Evolutionary conservation across 2,797 vertebrate genomes (phyloP).

Genomic region (Phoxinus dragarum): DNA sequence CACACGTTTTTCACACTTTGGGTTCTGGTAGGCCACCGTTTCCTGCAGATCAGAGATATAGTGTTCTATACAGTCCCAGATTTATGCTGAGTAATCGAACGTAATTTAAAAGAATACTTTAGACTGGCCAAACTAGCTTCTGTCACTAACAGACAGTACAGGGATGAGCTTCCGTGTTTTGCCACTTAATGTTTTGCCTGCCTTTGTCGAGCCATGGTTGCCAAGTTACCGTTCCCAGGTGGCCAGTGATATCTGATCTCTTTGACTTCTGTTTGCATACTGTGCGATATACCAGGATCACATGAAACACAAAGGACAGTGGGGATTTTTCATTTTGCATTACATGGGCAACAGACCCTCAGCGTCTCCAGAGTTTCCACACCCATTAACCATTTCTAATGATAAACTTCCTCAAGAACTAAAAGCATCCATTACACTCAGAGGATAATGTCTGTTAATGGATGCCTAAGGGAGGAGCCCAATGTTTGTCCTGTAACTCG

Average conservation of each 20-base stretch:
- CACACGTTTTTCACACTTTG: constrained; percentile 16
- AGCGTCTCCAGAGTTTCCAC: neutral
- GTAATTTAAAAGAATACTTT: neutral
- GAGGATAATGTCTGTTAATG: neutral
- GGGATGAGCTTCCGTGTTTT: neutral
- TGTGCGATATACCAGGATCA: neutral
- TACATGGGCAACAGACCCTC: neutral
- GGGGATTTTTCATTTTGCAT: neutral
- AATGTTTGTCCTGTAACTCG: neutral
- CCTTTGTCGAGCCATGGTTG: neutral
- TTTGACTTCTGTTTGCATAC: constrained; percentile 10
- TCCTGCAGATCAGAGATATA: constrained; percentile 25
- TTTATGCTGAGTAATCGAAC: neutral
- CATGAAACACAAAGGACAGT: neutral
- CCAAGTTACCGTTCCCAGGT: neutral
- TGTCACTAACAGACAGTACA: neutral
- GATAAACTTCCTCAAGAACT: neutral
- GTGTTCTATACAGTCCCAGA: neutral
- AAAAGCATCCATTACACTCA: neutral
- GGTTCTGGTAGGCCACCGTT: constrained; percentile 41
- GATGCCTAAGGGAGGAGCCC: no score
- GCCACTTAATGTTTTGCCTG: neutral
- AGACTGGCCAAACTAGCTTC: neutral
- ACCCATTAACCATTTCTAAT: neutral
- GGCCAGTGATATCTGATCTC: neutral